Evolutionary conservation across 2,113 vertebrate species (phyloP).

Genomic region (Thalassarche chlororhynchos): DNA sequence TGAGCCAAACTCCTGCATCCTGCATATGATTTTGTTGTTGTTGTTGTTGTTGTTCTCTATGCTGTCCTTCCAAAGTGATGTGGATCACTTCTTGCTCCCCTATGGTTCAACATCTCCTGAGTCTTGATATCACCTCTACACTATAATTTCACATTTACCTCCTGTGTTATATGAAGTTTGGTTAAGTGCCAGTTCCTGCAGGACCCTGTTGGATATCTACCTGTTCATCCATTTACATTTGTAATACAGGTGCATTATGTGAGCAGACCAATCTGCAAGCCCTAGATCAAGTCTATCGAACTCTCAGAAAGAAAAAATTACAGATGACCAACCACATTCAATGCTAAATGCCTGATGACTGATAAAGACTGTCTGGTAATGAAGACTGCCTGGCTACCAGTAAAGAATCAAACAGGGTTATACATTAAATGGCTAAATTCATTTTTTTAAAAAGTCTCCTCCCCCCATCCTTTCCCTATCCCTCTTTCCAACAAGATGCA

Average conservation of each 20-base stretch:
- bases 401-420: not conserved
- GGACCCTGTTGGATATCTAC: not conserved
- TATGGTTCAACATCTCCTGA: not conserved
- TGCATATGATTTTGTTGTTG: not conserved
- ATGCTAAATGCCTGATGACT: not conserved
- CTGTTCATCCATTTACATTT: not conserved
- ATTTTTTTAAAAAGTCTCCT: not conserved
- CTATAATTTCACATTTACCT: not conserved
- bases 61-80: not conserved
- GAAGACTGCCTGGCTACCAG: not conserved
- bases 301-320: not conserved
- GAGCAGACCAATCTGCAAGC: not conserved
- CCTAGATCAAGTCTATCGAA: not conserved
- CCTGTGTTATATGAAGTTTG: not conserved
- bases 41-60: not conserved
- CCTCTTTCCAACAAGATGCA: not conserved
- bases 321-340: too few relatives aligned
- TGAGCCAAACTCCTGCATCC: not conserved
- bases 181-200: not conserved
- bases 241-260: not conserved
- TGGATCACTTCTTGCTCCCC: not conserved
- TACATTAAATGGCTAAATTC: not conserved
- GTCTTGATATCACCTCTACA: not conserved
- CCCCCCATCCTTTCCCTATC: not conserved
- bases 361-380: not conserved